These are phyloP conservation scores for Calyptomena viridis DNA, from an alignment of 2,113 vertebrate genomes.

Conservation along the genomic window DNA sequence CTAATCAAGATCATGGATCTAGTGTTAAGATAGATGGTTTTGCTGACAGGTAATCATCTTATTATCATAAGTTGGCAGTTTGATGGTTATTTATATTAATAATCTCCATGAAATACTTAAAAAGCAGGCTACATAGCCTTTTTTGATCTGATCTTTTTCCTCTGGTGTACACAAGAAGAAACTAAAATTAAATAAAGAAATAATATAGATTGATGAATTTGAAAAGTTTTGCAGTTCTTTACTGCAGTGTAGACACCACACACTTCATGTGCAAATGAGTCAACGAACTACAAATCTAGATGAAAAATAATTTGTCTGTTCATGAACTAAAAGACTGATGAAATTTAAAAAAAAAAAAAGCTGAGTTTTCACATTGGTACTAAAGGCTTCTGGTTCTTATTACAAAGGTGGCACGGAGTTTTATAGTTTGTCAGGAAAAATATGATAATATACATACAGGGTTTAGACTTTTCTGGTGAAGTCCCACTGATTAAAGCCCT, in stretches of 20 bases:
- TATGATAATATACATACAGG: background rate
- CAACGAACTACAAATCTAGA: background rate
- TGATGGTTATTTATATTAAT: background rate
- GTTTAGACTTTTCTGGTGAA: background rate
- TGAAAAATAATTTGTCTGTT: background rate
- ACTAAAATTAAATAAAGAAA: background rate
- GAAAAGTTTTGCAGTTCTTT: background rate
- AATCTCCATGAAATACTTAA: background rate
- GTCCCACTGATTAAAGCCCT: background rate
- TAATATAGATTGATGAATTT: background rate
- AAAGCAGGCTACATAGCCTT: background rate
- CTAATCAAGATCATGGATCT: background rate
- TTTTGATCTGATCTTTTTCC: background rate
- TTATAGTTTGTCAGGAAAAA: background rate
- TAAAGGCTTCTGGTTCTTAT: background rate
- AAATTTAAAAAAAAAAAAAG: background rate
- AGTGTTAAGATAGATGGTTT: background rate
- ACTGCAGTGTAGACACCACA: background rate
- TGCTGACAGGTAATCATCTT: background rate
- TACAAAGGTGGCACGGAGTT: background rate
- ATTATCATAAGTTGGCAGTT: background rate
- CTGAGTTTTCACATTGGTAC: background rate
- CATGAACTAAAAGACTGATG: background rate
- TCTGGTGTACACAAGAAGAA: accelerated
- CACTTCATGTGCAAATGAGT: background rate